Evolutionary conservation across 2,888 invertebrate genomes (phyloP), one percentile per base, ranked within the genome.

Genomic region (Pherbina coryleti): DNA sequence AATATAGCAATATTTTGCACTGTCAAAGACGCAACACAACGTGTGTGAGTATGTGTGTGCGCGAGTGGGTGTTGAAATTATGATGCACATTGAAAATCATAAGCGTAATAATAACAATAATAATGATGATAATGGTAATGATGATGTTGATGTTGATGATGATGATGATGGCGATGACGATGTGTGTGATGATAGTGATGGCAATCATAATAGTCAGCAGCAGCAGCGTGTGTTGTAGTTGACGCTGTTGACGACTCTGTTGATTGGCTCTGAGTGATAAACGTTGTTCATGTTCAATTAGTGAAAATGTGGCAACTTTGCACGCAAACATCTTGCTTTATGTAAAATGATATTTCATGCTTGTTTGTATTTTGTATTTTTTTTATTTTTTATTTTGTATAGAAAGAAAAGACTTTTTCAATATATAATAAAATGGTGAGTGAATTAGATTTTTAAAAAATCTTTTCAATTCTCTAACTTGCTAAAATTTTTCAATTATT

Each of bases 111-210:
- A 60, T 64, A 60, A 28, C 44, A 49, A 62, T 49, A 25, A 73
- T 62, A 44, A 62, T 62, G 62, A 60, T 62, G 71, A 76, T 67
- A 72, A 75, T 80, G 80, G 85, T 87, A 84, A 85, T 86, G 86
- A 86, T 86, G 85, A 85, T 86, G 84, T 85, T 85, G 84, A 86
- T 85, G 85, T 84, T 85, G 85, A 85, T 86, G 86, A 84, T 86
- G 86, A 86, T 86, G 85, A 84, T 86, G 85, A 84, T 84, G 86
- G 84, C 84, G 85, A 85, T 85, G 86, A 84, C 86, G 83, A 81
- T 81, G 78, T n/a, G n/a, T n/a, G n/a, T n/a, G 86, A 84, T 84
- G 85, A 85, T 85, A 86, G 85, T 87, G 83, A 81, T 81, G 78
- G 57, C 70, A 37, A 25, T n/a, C 69, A 37, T 76, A 66, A 72